Evolutionary conservation across 2,888 invertebrate species (phyloP), one percentile per base, ranked within the genome.

Genomic region (Phyllotreta striolata): DNA sequence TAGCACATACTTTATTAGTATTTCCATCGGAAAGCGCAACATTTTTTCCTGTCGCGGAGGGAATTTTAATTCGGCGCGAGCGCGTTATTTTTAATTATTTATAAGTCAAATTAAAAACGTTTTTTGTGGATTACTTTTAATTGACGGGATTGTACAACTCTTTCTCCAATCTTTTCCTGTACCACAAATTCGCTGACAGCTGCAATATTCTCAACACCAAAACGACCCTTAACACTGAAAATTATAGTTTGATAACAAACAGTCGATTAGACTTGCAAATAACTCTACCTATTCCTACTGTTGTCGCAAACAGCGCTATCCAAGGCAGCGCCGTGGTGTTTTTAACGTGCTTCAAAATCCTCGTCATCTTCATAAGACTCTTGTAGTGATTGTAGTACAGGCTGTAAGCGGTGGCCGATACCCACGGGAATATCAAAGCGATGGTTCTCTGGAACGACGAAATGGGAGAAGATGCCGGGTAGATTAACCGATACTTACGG

Each of bases 331-430:
- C 69, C 1, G 76, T 66, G 24, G 71, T 47, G 51, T 67, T 66
- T 58, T 69, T 69, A 3, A 74, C 65, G 14, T 70, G 64, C 54
- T 70, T 69, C 35, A 79, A 69, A 10, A 74, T 68, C 6, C 64
- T 41, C 44, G 73, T 70, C 75, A 78, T 78, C 51, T 73, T 73
- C 12, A 71, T 41, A 3, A 78, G 47, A 55, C 73, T 71, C 55
- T 69, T 71, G 64, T 77, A 79, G 62, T 79, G 79, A 46, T 74
- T 76, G 57, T 74, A 74, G 59, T 79, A 78, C n/a, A 79, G 71
- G 38, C 76, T 77, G 66, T 77, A 78, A 7, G 71, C 52, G 3
- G 78, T 76, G 44, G 76, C 65, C 3, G 73, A 35, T 3, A 80
- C 66, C 80, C 79, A 80, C 7, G 80, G 80, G n/a, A 78, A 63